Conservation (phyloP, 2,797 vertebrate species). For the Cichlasoma orientale region DNA sequence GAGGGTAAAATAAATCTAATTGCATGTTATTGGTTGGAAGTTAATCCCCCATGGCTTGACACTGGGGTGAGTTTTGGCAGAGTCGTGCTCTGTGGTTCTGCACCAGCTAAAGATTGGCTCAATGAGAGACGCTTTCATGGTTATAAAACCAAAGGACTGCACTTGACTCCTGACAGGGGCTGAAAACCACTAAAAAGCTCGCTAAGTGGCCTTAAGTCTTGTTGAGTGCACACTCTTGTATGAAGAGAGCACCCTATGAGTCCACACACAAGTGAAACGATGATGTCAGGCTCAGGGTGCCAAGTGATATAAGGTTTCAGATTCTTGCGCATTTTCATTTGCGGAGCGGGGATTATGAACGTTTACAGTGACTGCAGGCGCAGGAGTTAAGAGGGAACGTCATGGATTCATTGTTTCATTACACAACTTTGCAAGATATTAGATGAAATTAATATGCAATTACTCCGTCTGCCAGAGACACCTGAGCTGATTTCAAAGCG, state of each 20-base stretch:
- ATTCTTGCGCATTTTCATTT: constrained; percentile 43
- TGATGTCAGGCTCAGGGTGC: constrained; percentile 56
- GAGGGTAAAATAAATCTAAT: constrained; percentile 80
- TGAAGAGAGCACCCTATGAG: constrained; percentile 28
- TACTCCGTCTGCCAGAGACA: constrained; percentile 54
- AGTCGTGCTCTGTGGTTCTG: constrained; percentile 21
- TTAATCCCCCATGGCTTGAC: constrained; percentile 68
- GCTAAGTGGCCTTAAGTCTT: constrained; percentile 63
- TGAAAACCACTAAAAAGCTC: constrained; percentile 62
- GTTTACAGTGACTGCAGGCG: constrained; percentile 35
- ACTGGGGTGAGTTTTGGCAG: constrained; percentile 46
- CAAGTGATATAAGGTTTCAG: constrained; percentile 52
- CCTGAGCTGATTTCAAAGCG: constrained; percentile 68
- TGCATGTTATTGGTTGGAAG: constrained; percentile 84
- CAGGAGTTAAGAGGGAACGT: constrained; percentile 26
- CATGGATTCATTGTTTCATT: constrained; percentile 66
- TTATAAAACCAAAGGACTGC: constrained; percentile 55
- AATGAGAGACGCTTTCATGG: constrained; percentile 30
- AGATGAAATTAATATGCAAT: constrained; percentile 70
- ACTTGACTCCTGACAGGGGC: constrained; percentile 67
- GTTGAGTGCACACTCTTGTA: constrained; percentile 62
- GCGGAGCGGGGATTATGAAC: constrained; percentile 40
- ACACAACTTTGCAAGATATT: constrained; percentile 59
- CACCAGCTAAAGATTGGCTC: constrained; percentile 25
- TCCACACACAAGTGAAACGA: constrained; percentile 29